phyloP scores from a whole-genome alignment of 2,797 vertebrate species.

The Microcaecilia unicolor region DNA sequence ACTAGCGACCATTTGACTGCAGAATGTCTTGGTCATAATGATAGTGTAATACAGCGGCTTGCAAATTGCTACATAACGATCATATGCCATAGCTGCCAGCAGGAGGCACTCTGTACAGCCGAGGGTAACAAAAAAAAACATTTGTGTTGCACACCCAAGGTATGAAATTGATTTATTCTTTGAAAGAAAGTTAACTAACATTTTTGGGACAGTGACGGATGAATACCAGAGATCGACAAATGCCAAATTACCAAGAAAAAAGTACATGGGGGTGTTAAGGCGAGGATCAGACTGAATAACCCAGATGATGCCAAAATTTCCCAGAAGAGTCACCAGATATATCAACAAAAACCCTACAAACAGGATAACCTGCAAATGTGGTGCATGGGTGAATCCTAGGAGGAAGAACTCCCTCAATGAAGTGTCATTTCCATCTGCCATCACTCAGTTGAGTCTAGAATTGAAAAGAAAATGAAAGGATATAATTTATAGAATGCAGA shows the following conservation, averaged over 20 bases:
- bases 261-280: slow-evolving; percentile 2
- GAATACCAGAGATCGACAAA: not conserved
- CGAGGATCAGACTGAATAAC: not conserved
- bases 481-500: too few species aligned
- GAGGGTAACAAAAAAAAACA: not conserved
- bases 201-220: not conserved
- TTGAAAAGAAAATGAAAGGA: too few species aligned
- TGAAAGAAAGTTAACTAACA: not conserved
- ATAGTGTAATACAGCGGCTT: not conserved
- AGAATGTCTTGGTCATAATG: not conserved
- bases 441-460: too few species aligned
- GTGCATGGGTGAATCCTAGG: not conserved
- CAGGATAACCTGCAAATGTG: not conserved
- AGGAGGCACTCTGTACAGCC: not conserved
- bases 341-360: not conserved
- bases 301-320: not conserved
- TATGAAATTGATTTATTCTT: not conserved
- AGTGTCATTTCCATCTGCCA: too few species aligned
- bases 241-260: slow-evolving; percentile 2
- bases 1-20: not conserved
- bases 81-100: slow-evolving; percentile 1
- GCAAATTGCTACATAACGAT: slow-evolving; percentile 3
- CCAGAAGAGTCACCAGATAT: not conserved
- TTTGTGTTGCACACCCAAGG: not conserved
- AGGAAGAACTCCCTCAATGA: not conserved